Evolutionary conservation across 2,888 invertebrate species (phyloP), one percentile per base, ranked within the genome.

Genomic region (Monopis laevigella): DNA sequence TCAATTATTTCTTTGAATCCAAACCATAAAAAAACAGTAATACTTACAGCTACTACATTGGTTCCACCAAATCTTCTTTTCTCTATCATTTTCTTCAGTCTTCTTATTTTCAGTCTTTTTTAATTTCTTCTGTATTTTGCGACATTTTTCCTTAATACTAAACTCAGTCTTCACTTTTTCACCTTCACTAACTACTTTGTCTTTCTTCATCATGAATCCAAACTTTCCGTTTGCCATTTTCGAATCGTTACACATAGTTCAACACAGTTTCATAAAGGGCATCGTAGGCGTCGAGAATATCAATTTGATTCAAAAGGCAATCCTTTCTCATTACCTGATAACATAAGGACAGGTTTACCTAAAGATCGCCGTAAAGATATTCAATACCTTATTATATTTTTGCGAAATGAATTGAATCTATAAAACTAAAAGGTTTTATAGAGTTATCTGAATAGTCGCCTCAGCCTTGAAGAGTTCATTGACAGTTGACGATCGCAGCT

Each of bases 11-110:
- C n/a, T n/a, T n/a, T n/a, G n/a, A n/a, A n/a, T n/a, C n/a, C n/a
- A n/a, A n/a, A n/a, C n/a, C n/a, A n/a, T n/a, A n/a, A n/a, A n/a
- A n/a, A n/a, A 10, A 24, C 10, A 7, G 29, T 7, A 8, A 6
- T 29, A 77, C 80, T 80, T 61, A 80, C 80, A 60, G 53, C 74
- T 70, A 55, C 61, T 73, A 58, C 78, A 77, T 53, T 80, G 77
- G 46, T 78, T 77, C 81, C 81, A 82, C 82, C 82, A 81, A 49
- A 82, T 78, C 19, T 65, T 71, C 59, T 80, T 82, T 55, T 80
- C 77, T 44, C 62, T 69, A 43, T 58, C 53, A 27, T 59, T 55
- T 38, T 47, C 55, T 54, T 74, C 75, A 75, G 75, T 75, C 74
- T 78, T 74, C 61, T 68, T 62, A 55, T 67, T 71, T 48, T 80